Conservation (phyloP, 2,797 vertebrate species). For the Onychomys arenicola region DNA sequence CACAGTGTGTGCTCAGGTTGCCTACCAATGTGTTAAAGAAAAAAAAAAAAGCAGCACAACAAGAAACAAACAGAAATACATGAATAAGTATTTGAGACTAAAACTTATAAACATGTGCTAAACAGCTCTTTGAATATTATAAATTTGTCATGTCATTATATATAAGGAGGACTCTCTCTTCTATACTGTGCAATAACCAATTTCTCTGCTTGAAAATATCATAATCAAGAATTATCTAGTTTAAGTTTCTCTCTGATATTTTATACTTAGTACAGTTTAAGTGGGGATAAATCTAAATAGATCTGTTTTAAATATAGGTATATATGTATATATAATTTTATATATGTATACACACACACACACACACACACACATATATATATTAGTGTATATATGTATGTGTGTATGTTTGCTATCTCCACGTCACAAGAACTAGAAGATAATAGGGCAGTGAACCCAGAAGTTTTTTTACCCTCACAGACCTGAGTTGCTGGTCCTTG, state of each 20-base stretch:
- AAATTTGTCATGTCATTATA: constrained; percentile 44
- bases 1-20: background rate
- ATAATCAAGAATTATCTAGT: background rate
- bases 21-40: background rate
- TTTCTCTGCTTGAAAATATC: constrained; percentile 11
- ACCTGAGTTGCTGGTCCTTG: background rate
- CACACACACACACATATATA: no score
- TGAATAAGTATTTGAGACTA: constrained; percentile 17
- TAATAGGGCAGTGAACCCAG: background rate
- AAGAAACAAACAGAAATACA: background rate
- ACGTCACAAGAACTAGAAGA: background rate
- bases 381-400: no score
- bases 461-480: background rate
- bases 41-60: background rate
- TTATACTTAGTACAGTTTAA: background rate
- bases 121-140: constrained; percentile 56
- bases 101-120: background rate
- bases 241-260: constrained; percentile 11
- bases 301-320: no score
- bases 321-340: no score
- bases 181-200: constrained; percentile 49
- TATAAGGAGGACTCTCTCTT: constrained; percentile 38
- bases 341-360: no score
- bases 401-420: background rate
- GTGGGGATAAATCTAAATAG: background rate